These are phyloP conservation scores for Coptodon rendalli DNA, from an alignment of 2,113 vertebrate species.

Conservation along the genomic window DNA sequence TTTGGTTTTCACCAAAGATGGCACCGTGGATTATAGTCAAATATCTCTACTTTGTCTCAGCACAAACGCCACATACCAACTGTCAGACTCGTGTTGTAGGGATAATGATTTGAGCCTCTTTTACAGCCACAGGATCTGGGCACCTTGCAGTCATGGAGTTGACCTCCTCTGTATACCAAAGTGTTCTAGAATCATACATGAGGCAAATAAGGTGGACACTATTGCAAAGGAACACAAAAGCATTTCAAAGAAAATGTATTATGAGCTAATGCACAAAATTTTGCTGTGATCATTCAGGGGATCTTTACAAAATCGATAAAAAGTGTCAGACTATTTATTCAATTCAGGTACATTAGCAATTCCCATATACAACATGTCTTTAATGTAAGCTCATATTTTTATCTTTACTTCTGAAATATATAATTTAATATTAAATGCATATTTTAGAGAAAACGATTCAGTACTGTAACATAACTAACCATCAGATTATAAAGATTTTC, in stretches of 20 bases:
- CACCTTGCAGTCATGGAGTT: not conserved
- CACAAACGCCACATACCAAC: not conserved
- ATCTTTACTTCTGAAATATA: not conserved
- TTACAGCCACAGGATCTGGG: not conserved
- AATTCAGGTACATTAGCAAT: not conserved
- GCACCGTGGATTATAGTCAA: not conserved
- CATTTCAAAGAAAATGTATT: not conserved
- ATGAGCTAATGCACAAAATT: not conserved
- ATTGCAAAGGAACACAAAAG: not conserved
- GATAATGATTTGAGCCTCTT: not conserved
- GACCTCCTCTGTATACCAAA: not conserved
- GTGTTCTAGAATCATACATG: not conserved
- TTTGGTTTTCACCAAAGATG: not conserved
- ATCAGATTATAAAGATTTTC: not conserved
- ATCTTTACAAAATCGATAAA: not conserved
- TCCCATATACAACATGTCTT: not conserved
- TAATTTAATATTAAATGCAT: not conserved
- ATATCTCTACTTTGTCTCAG: not conserved
- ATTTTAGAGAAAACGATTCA: not conserved
- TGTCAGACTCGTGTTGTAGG: rapidly evolving
- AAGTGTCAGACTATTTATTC: not conserved
- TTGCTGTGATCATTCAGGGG: not conserved
- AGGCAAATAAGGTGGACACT: not conserved
- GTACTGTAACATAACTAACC: not conserved
- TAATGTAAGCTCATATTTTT: not conserved